Evolutionary conservation across 2,888 invertebrate species (phyloP).

Genomic region (Heliconius ismenius): DNA sequence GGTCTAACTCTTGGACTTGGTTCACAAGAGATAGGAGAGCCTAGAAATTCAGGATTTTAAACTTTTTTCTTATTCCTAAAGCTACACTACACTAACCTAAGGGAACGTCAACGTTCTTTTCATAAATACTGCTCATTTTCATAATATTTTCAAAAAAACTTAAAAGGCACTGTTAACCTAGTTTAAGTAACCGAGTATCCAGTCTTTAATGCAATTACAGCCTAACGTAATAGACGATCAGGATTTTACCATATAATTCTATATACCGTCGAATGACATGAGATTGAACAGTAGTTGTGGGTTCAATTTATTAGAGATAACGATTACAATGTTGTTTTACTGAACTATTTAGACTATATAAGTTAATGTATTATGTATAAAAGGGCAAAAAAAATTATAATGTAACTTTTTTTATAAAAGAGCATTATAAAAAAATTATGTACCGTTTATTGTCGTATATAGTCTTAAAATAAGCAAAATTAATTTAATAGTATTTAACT

Average conservation of each 20-base stretch:
- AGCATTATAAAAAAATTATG: too few relatives aligned
- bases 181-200: not conserved
- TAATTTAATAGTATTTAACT: too few relatives aligned
- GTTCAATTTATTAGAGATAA: not conserved
- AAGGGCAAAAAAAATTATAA: too few relatives aligned
- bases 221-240: not conserved
- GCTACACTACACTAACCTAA: not conserved
- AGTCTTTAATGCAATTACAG: not conserved
- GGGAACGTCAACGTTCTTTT: not conserved
- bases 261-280: not conserved
- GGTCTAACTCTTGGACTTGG: too few relatives aligned
- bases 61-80: not conserved
- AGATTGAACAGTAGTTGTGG: not conserved
- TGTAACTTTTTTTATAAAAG: too few relatives aligned
- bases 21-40: too few relatives aligned
- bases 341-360: not conserved
- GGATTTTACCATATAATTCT: not conserved
- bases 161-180: not conserved
- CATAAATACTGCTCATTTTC: not conserved
- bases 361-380: not conserved
- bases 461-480: too few relatives aligned
- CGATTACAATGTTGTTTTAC: not conserved
- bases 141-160: not conserved
- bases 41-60: not conserved
- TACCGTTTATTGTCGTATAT: too few relatives aligned